Base-by-base conservation (phyloP, 2,888 invertebrate genomes). In the Orgyia antiqua region DNA sequence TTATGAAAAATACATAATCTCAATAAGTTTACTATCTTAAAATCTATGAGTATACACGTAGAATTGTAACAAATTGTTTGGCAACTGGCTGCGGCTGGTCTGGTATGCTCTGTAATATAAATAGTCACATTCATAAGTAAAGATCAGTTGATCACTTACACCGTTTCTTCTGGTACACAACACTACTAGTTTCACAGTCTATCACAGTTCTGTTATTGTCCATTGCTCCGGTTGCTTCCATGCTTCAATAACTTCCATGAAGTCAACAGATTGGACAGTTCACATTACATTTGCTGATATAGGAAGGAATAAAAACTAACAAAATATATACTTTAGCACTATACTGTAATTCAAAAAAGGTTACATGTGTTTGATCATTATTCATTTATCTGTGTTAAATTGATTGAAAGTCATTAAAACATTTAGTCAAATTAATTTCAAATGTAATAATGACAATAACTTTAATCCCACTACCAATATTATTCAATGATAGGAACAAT, bases 81-180 rank as follows among this genome's bases (percentile, higher is more conserved):
- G 73, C 77, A 71, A 77, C 76, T 39, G 46, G 60, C 57, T 60
- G 71, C 61, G 58, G 59, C 73, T 39, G 68, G 58, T 66, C 36
- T 15, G 42, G 70, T 42, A 41, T 65, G 51, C 59, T 82, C 83
- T 83, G 83, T 65, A 83, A 83, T 52, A 67, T 66, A 83, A 80
- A 83, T 80, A 59, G 73, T 83, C 83, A 82, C 42, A 77, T 36
- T 58, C 64, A 66, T 83, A 70, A 83, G 65, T 74, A 65, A 62
- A 42, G 44, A 3, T 45, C 41, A 31, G 31, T 37, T 42, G 33
- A 41, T 37, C 44, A 40, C 46, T 31, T 33, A 53, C 68, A 64
- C 71, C 69, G 43, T 66, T 68, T 67, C 58, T 65, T 69, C 63
- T 50, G 46, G 24, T 15, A 51, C 57, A 60, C 57, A 48, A 39